Conservation (phyloP, 1,140 invertebrate genomes). For the Drosophila ambigua region DNA sequence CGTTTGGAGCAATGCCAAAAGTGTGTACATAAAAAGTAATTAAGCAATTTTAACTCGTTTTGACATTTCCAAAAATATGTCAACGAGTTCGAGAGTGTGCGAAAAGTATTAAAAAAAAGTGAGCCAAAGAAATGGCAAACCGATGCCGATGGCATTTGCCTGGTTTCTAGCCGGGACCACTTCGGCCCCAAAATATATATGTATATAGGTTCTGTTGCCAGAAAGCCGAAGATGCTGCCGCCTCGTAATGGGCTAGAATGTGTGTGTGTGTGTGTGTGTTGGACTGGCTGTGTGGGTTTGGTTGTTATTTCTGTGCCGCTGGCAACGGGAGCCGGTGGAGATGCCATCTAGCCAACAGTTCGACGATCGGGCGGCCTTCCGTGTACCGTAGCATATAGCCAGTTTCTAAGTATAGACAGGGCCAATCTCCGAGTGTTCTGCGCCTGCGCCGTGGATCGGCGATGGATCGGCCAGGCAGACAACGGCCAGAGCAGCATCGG, state of each 20-base stretch:
- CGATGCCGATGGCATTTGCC: slow-evolving; percentile 65
- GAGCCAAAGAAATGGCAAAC: slow-evolving; percentile 57
- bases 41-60: slow-evolving; percentile 73
- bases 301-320: slow-evolving; percentile 69
- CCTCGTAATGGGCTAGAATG: slow-evolving; percentile 22
- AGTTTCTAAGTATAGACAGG: slow-evolving; percentile 66
- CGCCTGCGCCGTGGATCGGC: slow-evolving; percentile 59
- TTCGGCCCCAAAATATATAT: slow-evolving; percentile 2
- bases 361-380: slow-evolving; percentile 75
- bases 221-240: slow-evolving; percentile 50
- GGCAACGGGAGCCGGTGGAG: slow-evolving; percentile 39
- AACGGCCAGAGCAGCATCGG: slow-evolving; percentile 7
- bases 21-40: slow-evolving; percentile 67
- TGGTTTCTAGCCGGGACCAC: slow-evolving; percentile 46
- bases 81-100: slow-evolving; percentile 61
- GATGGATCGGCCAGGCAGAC: slow-evolving; percentile 37
- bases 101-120: slow-evolving; percentile 41
- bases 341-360: slow-evolving; percentile 57
- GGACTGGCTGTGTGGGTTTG: slow-evolving; percentile 23
- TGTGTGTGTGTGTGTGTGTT: slow-evolving; percentile 10
- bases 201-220: slow-evolving; percentile 53
- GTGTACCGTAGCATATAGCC: slow-evolving; percentile 51
- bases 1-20: slow-evolving; percentile 55
- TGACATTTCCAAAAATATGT: slow-evolving; percentile 82
- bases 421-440: slow-evolving; percentile 30